These are phyloP conservation scores for Nasonia giraulti DNA, from an alignment of 1,140 invertebrate species.

Conservation along the genomic window DNA sequence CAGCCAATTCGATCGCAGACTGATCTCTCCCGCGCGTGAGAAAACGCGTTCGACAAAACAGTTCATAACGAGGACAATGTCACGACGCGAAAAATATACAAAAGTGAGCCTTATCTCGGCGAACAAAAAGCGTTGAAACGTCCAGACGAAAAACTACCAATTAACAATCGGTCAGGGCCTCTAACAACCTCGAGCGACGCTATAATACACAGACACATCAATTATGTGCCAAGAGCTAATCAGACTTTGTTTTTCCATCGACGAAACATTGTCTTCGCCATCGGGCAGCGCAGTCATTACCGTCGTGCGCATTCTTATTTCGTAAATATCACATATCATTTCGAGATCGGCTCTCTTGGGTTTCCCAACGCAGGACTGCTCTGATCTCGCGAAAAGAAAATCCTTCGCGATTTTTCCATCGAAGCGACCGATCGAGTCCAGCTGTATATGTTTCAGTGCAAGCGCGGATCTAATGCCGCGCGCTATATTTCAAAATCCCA, in stretches of 20 bases:
- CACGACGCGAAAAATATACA: neutral
- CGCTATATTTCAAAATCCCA: constrained; percentile 12
- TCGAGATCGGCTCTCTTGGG: neutral
- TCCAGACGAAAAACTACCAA: neutral
- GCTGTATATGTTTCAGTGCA: neutral
- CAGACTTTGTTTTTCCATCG: neutral
- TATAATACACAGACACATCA: neutral
- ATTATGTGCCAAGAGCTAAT: neutral
- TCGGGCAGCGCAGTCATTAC: neutral
- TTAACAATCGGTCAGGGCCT: neutral
- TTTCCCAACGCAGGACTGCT: neutral
- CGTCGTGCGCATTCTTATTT: neutral
- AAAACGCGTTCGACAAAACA: no score
- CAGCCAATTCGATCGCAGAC: neutral
- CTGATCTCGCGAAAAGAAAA: neutral
- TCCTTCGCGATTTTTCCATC: neutral
- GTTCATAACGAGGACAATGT: neutral
- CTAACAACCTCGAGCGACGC: no score
- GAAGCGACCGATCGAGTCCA: neutral
- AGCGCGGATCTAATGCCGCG: constrained; percentile 1
- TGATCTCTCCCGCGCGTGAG: neutral
- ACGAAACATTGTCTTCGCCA: neutral
- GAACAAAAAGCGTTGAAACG: neutral
- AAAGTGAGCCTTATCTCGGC: neutral
- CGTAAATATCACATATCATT: constrained; percentile 13